These are phyloP conservation scores for Rallus crepitans DNA, from an alignment of 2,797 vertebrate genomes.

Conservation along the genomic window DNA sequence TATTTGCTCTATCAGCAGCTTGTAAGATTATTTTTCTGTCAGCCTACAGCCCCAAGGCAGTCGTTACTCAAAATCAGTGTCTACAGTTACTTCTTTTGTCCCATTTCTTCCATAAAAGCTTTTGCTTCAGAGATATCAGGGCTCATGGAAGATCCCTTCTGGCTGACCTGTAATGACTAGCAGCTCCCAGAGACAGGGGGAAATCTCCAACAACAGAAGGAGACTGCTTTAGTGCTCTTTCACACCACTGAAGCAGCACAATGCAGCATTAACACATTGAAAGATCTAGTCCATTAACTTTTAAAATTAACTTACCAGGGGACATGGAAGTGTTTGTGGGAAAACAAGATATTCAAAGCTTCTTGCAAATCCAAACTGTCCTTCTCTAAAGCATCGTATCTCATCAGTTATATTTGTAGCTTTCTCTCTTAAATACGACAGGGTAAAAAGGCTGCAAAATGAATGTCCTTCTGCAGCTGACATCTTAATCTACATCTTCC, in stretches of 20 bases:
- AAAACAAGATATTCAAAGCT: constrained; percentile 1
- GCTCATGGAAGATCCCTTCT: background rate
- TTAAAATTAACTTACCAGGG: constrained; percentile 22
- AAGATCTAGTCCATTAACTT: constrained; percentile 40
- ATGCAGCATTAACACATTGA: background rate
- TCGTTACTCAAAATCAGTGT: background rate
- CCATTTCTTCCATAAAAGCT: background rate
- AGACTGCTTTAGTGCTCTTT: background rate
- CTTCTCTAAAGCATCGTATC: background rate
- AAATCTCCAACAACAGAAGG: background rate
- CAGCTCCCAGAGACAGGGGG: background rate
- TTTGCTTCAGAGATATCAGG: background rate
- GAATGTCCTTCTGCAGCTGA: background rate
- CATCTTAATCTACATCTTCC: background rate
- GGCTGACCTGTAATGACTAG: background rate
- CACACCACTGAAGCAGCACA: background rate
- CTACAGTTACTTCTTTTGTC: background rate
- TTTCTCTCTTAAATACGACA: background rate
- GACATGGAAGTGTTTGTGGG: background rate
- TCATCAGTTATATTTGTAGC: background rate
- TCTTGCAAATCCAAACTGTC: constrained; percentile 21
- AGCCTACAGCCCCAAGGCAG: background rate
- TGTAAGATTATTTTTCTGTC: background rate
- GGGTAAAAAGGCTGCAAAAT: constrained; percentile 2
- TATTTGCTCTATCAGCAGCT: background rate